phyloP scores from a whole-genome alignment of 2,888 invertebrate species.

The Tenthredo livida region DNA sequence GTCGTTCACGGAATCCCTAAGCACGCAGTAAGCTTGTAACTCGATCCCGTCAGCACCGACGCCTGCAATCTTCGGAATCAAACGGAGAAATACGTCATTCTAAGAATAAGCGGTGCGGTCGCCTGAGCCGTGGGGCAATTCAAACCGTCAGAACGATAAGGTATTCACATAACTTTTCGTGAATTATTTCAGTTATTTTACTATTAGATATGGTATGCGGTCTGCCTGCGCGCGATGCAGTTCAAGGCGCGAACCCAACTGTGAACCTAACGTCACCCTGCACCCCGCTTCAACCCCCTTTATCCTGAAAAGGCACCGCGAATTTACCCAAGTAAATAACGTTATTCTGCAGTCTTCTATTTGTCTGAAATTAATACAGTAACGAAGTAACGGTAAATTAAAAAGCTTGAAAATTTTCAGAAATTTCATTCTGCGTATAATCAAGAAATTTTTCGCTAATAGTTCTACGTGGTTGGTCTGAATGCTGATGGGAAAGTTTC shows the following conservation, averaged over 20 bases:
- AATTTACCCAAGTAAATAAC: conserved; percentile 29
- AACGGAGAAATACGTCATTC: conserved; percentile 74
- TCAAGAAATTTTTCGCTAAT: conserved; percentile 6
- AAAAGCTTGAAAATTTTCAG: not conserved
- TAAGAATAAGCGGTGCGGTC: conserved; percentile 69
- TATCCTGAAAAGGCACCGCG: conserved; percentile 20
- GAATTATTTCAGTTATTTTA: conserved; percentile 76
- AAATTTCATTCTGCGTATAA: not conserved
- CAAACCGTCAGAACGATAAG: conserved; percentile 74
- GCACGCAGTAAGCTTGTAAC: conserved; percentile 66
- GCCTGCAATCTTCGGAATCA: conserved; percentile 73
- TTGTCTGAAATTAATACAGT: not conserved
- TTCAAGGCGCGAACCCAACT: conserved; percentile 49
- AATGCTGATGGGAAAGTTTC: not conserved
- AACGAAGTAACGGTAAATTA: conserved; percentile 19
- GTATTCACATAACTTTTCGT: conserved; percentile 74
- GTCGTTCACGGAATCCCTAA: conserved; percentile 63
- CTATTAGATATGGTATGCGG: conserved; percentile 75
- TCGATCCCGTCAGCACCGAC: conserved; percentile 69
- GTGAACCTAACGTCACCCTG: conserved; percentile 7
- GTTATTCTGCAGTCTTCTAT: not conserved
- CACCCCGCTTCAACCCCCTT: not conserved
- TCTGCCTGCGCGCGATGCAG: conserved; percentile 54
- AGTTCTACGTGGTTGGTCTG: not conserved
- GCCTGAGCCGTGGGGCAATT: conserved; percentile 65